Base-by-base conservation (phyloP, 2,113 vertebrate species). In the Oreochromis niloticus region DNA sequence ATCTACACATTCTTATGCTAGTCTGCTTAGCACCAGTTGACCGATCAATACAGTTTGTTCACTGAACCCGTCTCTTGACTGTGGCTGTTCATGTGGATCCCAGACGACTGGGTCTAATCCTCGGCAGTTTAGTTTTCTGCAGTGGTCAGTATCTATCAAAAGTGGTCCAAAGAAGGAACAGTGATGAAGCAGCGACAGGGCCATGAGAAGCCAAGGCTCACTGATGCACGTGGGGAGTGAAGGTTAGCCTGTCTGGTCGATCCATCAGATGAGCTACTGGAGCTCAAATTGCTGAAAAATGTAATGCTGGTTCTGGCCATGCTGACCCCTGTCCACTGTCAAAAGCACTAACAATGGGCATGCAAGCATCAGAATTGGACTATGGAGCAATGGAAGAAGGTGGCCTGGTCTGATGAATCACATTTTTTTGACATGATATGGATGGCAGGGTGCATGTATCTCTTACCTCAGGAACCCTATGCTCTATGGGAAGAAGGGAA, bases 51-150 rank as follows among this genome's bases (percentile, higher is more conserved):
- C 68, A 48, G 22, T 30, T 24, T 75, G 41, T 46, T 48, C 14
- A 48, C 68, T 11, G 27, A 48, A 17, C 14, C 22, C 1, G 3
- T 4, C 12, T 46, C 39, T 43, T 43, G 41, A 48, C 68, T 17
- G 14, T 2, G 68, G 41, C 12, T 3, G 41, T 43, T 71, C 66
- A 17, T 48, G 41, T 75, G 41, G 22, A 48, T 46, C 41, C 14
- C 39, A 39, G 34, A 39, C 0, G 2, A 66, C 17, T 0, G 4
- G 11, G 10, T 13, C 34, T 66, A 2, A 39, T 39, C 19, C 34
- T 66, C 19, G 6, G 61, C 34, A 39, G 34, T 39, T 39, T 39
- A 39, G 32, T 66, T 66, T 66, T 39, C 10, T 66, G 34, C 34
- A 39, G 61, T 66, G 32, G 4, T 34, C 59, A 3, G 59, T 63